phyloP scores from a whole-genome alignment of 2,113 vertebrate genomes.

The Cranoglanis bouderius region DNA sequence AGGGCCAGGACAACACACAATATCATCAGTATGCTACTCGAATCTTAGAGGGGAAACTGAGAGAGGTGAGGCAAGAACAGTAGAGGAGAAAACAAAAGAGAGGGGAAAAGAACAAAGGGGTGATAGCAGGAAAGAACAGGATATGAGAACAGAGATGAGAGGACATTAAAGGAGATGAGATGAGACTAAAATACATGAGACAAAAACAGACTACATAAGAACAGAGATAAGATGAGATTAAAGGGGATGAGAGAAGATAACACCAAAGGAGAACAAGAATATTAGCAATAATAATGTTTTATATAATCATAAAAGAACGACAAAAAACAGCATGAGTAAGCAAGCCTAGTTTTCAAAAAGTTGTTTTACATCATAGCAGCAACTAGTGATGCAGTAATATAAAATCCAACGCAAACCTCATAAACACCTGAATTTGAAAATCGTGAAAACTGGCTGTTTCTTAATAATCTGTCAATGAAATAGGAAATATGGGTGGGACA shows the following conservation, averaged over 20 bases:
- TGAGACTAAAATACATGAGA: neutral
- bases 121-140: neutral
- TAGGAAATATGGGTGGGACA: neutral
- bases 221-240: neutral
- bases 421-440: neutral
- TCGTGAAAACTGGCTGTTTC: neutral
- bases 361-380: neutral
- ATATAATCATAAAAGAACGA: neutral
- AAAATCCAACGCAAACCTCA: neutral
- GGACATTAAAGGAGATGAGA: slow-evolving; percentile 12
- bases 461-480: neutral
- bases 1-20: slow-evolving; percentile 70
- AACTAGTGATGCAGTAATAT: neutral
- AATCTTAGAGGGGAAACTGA: slow-evolving; percentile 44
- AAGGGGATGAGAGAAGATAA: neutral
- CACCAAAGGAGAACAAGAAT: neutral
- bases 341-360: neutral
- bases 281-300: neutral
- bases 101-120: neutral
- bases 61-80: slow-evolving; percentile 34
- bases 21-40: slow-evolving; percentile 75
- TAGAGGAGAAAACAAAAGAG: neutral
- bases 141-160: neutral
- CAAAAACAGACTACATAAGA: neutral
- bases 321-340: neutral